Evolutionary conservation across 2,888 invertebrate genomes (phyloP).

Genomic region (Ophioninae sp.): DNA sequence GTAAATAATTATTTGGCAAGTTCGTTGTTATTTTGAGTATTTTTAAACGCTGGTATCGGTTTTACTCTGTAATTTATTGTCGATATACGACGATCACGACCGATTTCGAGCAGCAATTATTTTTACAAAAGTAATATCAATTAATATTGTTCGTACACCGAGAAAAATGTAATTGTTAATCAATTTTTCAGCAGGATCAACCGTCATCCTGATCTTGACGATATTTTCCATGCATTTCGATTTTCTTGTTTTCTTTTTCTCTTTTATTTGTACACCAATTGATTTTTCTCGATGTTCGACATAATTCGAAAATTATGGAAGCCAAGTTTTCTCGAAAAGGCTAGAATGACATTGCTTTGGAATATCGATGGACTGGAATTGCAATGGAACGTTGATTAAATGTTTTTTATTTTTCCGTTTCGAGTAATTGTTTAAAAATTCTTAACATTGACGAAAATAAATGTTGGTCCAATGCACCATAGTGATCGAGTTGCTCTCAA

Average conservation of each 20-base stretch:
- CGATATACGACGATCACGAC: conserved; percentile 44
- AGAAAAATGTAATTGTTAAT: conserved; percentile 27
- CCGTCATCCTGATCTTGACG: not conserved
- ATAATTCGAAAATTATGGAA: not conserved
- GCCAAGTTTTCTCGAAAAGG: conserved; percentile 17
- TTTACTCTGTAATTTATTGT: conserved; percentile 12
- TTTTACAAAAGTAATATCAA: conserved; percentile 21
- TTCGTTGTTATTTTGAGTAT: not conserved
- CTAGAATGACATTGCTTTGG: not conserved
- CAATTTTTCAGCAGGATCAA: not conserved
- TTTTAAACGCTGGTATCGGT: not conserved
- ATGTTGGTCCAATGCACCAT: not conserved
- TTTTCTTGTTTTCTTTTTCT: not conserved
- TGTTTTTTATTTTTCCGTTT: not conserved
- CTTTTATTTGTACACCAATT: not conserved
- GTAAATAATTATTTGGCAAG: not conserved
- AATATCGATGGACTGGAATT: not conserved
- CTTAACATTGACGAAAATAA: not conserved
- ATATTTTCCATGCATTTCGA: not conserved
- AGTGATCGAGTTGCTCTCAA: not conserved
- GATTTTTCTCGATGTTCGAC: conserved; percentile 28
- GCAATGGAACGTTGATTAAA: no score
- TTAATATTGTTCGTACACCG: conserved; percentile 16
- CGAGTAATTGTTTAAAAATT: not conserved
- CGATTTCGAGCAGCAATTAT: conserved; percentile 1